Percentiles rank a stretch among this genome's conserved stretches.
Conservation (phyloP, 2,888 invertebrate species). For the Flabesymbios commensalis region DNA sequence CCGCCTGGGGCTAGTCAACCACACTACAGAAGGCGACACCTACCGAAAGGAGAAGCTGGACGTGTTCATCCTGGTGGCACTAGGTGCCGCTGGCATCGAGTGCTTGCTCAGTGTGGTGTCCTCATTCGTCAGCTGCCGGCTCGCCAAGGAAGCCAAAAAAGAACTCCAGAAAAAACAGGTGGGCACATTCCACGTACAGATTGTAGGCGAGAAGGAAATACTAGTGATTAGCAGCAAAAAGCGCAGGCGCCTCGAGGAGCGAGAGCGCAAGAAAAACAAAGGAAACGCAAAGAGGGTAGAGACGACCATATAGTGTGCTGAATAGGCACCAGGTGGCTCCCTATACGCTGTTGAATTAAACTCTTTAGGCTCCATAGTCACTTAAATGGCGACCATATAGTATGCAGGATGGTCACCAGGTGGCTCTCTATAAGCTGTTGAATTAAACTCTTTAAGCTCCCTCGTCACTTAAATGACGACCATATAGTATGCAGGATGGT, state of each 20-base stretch:
- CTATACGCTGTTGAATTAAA: no score
- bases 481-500: no score
- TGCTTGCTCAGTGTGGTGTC: conserved; percentile 58
- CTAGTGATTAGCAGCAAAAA: conserved; percentile 50
- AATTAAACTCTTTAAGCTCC: no score
- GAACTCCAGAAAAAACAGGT: conserved; percentile 57
- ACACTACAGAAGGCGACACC: conserved; percentile 61
- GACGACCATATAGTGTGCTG: no score
- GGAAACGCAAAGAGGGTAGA: no score
- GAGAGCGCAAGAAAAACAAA: conserved; percentile 19
- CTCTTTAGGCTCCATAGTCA: no score
- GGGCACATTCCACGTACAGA: conserved; percentile 61
- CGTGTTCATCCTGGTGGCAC: conserved; percentile 55
- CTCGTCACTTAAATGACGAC: no score
- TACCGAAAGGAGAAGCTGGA: conserved; percentile 61
- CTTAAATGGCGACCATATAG: no score
- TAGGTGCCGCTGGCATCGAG: conserved; percentile 55
- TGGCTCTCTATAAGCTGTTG: no score
- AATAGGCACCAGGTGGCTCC: no score
- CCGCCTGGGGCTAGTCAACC: conserved; percentile 61
- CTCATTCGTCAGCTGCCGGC: conserved; percentile 55
- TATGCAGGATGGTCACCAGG: no score
- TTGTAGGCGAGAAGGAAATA: conserved; percentile 61
- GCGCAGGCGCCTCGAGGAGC: conserved; percentile 12
- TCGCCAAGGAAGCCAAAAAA: conserved; percentile 59